phyloP scores from a whole-genome alignment of 1,140 invertebrate species.

The Glossosoma conforme region DNA sequence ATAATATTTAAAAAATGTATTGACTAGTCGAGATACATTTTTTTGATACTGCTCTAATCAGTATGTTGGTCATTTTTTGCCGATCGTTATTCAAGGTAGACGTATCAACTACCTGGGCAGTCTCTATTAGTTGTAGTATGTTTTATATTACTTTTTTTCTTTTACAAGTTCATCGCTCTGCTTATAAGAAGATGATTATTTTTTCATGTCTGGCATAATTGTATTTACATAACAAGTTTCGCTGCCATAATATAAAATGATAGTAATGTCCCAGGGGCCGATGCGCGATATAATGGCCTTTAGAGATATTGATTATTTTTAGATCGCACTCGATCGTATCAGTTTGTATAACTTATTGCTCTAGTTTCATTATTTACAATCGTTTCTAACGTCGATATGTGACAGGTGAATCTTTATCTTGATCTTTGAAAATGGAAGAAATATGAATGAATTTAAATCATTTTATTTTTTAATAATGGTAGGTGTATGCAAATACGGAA shows the following conservation, averaged over 20 bases:
- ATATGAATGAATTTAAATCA: not conserved
- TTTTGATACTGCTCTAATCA: too few relatives aligned
- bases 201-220: constrained; percentile 9
- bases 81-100: too few relatives aligned
- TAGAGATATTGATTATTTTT: not conserved
- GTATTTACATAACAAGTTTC: constrained; percentile 21
- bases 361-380: not conserved
- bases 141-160: too few relatives aligned
- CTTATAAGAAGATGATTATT: constrained; percentile 4
- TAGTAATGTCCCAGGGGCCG: constrained; percentile 6
- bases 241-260: constrained; percentile 16
- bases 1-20: too few relatives aligned
- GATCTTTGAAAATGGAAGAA: not conserved
- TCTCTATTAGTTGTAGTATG: too few relatives aligned
- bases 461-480: too few relatives aligned
- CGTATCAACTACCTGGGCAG: too few relatives aligned
- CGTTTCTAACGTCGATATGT: not conserved
- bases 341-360: too few relatives aligned
- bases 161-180: constrained; percentile 20
- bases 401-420: not conserved
- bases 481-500: too few relatives aligned
- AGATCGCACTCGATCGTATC: not conserved
- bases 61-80: too few relatives aligned
- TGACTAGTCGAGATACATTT: too few relatives aligned
- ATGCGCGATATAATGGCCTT: too few relatives aligned